Evolutionary conservation across 2,113 vertebrate genomes (phyloP).

Genomic region (Picathartes gymnocephalus): DNA sequence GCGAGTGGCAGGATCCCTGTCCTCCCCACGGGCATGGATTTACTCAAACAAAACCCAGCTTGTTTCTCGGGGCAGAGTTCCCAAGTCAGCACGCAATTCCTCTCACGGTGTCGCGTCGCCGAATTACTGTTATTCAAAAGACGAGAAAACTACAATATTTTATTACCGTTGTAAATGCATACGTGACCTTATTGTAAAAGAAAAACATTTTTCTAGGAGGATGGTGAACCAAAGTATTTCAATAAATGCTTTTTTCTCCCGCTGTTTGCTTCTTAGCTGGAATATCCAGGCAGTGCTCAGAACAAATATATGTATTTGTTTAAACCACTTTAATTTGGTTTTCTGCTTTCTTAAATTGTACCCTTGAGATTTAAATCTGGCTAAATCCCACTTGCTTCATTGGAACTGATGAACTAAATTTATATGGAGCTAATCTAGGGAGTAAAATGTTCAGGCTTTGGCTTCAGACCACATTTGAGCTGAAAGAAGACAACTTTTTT

Average conservation of each 20-base stretch:
- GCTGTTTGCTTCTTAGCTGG: background rate
- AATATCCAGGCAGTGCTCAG: background rate
- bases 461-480: background rate
- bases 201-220: background rate
- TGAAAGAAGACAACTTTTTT: background rate
- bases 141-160: background rate
- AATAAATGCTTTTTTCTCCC: background rate
- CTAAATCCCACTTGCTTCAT: background rate
- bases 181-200: background rate
- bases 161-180: background rate
- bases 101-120: background rate
- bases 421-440: background rate
- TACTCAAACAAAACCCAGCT: background rate
- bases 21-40: background rate
- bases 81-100: background rate
- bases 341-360: background rate
- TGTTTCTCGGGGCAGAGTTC: background rate
- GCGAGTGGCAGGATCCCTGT: background rate
- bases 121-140: background rate
- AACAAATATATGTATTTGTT: background rate
- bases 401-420: background rate
- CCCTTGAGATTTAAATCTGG: conserved; percentile 1
- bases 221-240: background rate
- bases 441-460: background rate
- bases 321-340: background rate